Base-by-base conservation (phyloP, 2,888 invertebrate species). In the Heliothis peltigera region DNA sequence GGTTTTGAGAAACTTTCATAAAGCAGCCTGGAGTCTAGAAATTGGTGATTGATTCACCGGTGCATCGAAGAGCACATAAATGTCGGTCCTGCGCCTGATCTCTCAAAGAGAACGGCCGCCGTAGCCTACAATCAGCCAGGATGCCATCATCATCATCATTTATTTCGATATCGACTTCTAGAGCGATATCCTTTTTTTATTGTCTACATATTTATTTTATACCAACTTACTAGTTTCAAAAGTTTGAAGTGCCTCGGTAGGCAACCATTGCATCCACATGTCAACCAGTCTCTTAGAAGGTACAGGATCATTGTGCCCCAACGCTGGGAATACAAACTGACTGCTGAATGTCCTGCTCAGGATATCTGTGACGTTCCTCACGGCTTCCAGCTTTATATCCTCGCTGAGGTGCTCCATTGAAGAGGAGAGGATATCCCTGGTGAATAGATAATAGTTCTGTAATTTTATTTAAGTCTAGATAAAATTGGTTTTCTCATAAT, bases 301-400 rank as follows among this genome's bases (percentile, higher is more conserved):
- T 55, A 95, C 96, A 49, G 97, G 97, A 87, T 98, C 98, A 88
- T 98, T 98, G 91, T 98, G 98, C 1, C 98, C 98, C 77, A 98
- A 91, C 0, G 98, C 98, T 44, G 98, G 98, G 90, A 98, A 98
- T 64, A 98, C 98, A 87, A 98, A 98, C 90, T 98, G 97, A 73
- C 97, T 97, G 82, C 97, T 97, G 92, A 98, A 98, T 44, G 98
- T 98, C 84, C 97, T 96, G 73, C 97, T 96, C 75, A 98, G 95
- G 70, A 98, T 95, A 71, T 97, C 97, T 1, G 98, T 98, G 70
- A 98, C 96, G 89, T 98, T 98, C 81, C 97, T 96, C 68, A 98
- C 96, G 51, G 97, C 96, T 83, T 96, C 96, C 84, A 97, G 93
- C 80, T 97, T 97, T 79, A 96, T 95, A 73, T 96, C 96, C 73